These are phyloP conservation scores for Clinocottus analis DNA, from an alignment of 2,113 vertebrate species.

Conservation along the genomic window DNA sequence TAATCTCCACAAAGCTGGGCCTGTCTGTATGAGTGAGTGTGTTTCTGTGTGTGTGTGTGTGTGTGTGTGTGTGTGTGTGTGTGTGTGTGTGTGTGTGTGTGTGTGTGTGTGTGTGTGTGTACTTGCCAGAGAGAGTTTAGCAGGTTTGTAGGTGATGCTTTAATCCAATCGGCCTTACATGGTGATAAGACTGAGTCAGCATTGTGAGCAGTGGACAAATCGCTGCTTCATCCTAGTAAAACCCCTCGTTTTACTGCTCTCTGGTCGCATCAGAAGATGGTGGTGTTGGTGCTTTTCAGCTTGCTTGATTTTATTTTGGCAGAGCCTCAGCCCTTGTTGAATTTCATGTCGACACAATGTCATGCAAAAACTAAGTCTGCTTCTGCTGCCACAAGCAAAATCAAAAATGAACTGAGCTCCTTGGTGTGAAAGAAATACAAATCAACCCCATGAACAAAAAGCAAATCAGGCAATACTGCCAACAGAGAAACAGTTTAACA, in stretches of 20 bases:
- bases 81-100: constrained; percentile 25
- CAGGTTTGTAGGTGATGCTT: constrained; percentile 67
- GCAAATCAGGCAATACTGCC: constrained; percentile 1
- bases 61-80: neutral
- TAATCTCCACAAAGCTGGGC: constrained; percentile 48
- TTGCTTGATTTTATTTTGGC: constrained; percentile 15
- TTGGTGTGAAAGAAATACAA: neutral
- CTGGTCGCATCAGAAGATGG: constrained; percentile 14
- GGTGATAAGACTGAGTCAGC: constrained; percentile 67
- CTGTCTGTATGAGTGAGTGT: constrained; percentile 22
- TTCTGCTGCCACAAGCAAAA: constrained; percentile 8
- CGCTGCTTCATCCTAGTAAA: constrained; percentile 33
- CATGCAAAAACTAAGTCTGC: constrained; percentile 6
- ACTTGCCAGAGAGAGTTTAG: constrained; percentile 56
- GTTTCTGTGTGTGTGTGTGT: neutral
- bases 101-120: neutral
- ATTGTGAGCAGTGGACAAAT: constrained; percentile 44
- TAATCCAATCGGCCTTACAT: constrained; percentile 62
- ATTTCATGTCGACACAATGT: neutral
- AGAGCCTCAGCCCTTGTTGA: constrained; percentile 8
- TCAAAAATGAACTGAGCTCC: neutral
- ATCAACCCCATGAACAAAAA: neutral
- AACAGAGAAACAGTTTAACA: constrained; percentile 20
- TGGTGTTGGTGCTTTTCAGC: neutral
- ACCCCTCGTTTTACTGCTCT: constrained; percentile 17